Conservation (phyloP, 2,797 vertebrate genomes). For the Vultur gryphus region DNA sequence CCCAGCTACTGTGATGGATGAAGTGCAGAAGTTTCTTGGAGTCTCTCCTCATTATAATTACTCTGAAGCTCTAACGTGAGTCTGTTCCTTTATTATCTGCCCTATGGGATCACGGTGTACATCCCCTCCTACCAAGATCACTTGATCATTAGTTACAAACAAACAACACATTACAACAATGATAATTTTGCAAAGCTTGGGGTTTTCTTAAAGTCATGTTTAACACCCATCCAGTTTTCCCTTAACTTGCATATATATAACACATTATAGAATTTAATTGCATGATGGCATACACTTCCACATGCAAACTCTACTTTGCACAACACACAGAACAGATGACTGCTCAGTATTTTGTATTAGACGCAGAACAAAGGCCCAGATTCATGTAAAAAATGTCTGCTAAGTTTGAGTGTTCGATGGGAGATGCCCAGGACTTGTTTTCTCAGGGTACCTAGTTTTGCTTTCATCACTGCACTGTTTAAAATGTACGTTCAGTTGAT, state of each 20-base stretch:
- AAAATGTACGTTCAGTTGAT: background rate
- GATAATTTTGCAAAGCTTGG: background rate
- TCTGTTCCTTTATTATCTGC: constrained; percentile 18
- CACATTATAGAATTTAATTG: background rate
- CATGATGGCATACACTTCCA: background rate
- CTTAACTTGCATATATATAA: background rate
- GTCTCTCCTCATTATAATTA: constrained; percentile 93
- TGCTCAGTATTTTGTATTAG: background rate
- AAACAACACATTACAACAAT: background rate
- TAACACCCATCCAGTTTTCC: background rate
- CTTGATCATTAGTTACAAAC: background rate
- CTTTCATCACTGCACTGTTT: background rate
- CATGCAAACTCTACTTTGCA: background rate
- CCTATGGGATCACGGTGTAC: background rate
- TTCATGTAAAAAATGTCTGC: background rate
- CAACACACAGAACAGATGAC: background rate
- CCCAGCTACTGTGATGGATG: constrained; percentile 92
- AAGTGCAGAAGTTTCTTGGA: constrained; percentile 94
- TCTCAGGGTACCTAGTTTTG: background rate
- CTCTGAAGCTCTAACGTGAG: constrained; percentile 94
- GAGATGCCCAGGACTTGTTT: background rate
- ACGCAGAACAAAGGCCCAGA: background rate
- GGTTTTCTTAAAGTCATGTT: background rate
- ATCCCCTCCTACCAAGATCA: background rate
- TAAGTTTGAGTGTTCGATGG: accelerated